A percentile compares a stretch with the other conserved stretches of the same genome.
phyloP scores from a whole-genome alignment of 2,888 invertebrate species.

The Pollenia labialis region DNA sequence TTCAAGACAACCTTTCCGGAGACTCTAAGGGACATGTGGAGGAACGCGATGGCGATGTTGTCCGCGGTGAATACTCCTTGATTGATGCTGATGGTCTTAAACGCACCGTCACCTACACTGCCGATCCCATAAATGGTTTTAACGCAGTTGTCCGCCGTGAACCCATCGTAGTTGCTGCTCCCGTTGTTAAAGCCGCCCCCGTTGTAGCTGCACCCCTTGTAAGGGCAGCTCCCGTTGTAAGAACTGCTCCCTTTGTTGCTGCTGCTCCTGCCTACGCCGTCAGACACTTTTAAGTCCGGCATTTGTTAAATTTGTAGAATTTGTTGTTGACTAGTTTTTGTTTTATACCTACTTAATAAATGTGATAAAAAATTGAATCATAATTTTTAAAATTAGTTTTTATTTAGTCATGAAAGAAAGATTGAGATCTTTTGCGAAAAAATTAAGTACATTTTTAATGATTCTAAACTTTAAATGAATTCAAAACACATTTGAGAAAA shows the following conservation, averaged over 20 bases:
- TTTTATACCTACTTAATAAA: slow-evolving; percentile 63
- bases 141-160: slow-evolving; percentile 82
- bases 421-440: too few species aligned
- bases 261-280: slow-evolving; percentile 68
- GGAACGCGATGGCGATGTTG: slow-evolving; percentile 83
- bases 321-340: slow-evolving; percentile 70
- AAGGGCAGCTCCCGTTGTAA: slow-evolving; percentile 74
- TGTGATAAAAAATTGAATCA: slow-evolving; percentile 66
- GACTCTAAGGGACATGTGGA: slow-evolving; percentile 83
- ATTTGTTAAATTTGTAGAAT: slow-evolving; percentile 76
- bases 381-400: neutral
- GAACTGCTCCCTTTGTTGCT: slow-evolving; percentile 60
- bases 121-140: slow-evolving; percentile 83
- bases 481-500: too few species aligned
- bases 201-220: slow-evolving; percentile 70
- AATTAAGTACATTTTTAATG: too few species aligned
- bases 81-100: slow-evolving; percentile 83
- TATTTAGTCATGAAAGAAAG: neutral
- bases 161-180: slow-evolving; percentile 74
- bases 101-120: slow-evolving; percentile 82
- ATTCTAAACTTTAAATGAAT: too few species aligned
- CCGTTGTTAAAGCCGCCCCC: slow-evolving; percentile 73
- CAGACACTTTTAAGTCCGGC: slow-evolving; percentile 65
- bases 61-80: slow-evolving; percentile 83
- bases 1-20: slow-evolving; percentile 82